Base-by-base conservation (phyloP, 1,140 invertebrate species). In the Oncopodura yosiiana region DNA sequence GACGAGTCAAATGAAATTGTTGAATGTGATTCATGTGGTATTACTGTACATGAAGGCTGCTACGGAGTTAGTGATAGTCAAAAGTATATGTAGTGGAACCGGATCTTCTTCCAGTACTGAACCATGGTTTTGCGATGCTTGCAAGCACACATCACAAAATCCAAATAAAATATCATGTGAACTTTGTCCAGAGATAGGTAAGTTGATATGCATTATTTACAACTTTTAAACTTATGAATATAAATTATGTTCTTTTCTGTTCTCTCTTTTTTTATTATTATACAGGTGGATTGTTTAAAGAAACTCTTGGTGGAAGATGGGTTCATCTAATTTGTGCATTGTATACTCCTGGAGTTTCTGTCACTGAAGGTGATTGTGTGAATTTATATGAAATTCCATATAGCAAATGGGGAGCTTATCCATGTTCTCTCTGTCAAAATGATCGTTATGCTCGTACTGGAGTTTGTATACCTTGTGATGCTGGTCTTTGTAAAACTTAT, bases 61-160 rank as follows among this genome's bases (percentile, higher is more conserved):
- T 95, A 95, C 74, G 91, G 91, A n/a, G 86, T 95, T 24, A 89
- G 87, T 41, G 94, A 96, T 66, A 83, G 83, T 27, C n/a, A 84
- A 85, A 24, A 94, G 90, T 74, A 81, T 91, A 53, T 86, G 86
- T 2, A 91, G 87, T 67, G 54, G 54, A 24, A 88, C 86, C 16
- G 84, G 86, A 49, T 95, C 91, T 8, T 83, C 89, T 1, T 87
- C 87, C 44, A 91, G 90, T 32, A 96, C 92, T 1, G 92, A 94
- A 63, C 93, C 93, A 0, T 97, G 94, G 94, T 96, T 96, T 71
- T 97, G 93, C 74, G 93, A 97, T 73, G 87, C 91, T n/a, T 96
- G 94, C 65, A 90, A 89, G 67, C 90, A 89, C 36, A 89, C 89
- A 2, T 79, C n/a, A n/a, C n/a, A n/a, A n/a, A n/a, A n/a, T n/a